Percentiles rank a stretch among this genome's conserved stretches.
These are phyloP conservation scores for Entelurus aequoreus DNA, from an alignment of 2,113 vertebrate species.

Conservation along the genomic window DNA sequence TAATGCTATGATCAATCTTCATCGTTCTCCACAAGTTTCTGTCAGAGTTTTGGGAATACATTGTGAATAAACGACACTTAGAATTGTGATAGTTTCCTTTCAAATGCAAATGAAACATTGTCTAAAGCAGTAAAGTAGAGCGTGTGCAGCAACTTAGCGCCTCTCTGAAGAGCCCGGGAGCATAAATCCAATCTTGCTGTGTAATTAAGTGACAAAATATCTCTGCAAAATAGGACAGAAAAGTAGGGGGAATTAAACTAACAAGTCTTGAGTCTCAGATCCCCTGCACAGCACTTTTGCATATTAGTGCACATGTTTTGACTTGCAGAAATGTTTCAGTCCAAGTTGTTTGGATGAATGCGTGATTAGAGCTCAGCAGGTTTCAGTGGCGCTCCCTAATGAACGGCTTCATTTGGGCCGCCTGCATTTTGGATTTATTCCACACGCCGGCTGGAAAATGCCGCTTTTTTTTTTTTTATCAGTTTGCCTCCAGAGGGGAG, in stretches of 20 bases:
- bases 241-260: slow-evolving; percentile 2
- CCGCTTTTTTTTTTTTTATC: neutral
- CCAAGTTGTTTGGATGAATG: neutral
- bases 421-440: neutral
- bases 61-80: too few relatives aligned
- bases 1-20: too few relatives aligned
- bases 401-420: neutral
- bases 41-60: too few relatives aligned
- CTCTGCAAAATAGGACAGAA: neutral
- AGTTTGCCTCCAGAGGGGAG: too few relatives aligned
- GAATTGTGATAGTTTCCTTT: neutral
- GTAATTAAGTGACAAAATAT: neutral
- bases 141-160: neutral
- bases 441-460: neutral
- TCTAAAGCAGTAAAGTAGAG: neutral
- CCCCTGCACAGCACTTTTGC: neutral
- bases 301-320: slow-evolving; percentile 2
- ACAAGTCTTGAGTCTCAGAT: neutral
- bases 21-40: neutral
- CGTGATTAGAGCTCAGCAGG: neutral
- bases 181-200: neutral
- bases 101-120: neutral
- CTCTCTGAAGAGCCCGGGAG: neutral
- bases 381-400: neutral
- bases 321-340: neutral